These are phyloP conservation scores for Myripristis jacobus DNA, from an alignment of 2,797 vertebrate genomes.

Conservation along the genomic window DNA sequence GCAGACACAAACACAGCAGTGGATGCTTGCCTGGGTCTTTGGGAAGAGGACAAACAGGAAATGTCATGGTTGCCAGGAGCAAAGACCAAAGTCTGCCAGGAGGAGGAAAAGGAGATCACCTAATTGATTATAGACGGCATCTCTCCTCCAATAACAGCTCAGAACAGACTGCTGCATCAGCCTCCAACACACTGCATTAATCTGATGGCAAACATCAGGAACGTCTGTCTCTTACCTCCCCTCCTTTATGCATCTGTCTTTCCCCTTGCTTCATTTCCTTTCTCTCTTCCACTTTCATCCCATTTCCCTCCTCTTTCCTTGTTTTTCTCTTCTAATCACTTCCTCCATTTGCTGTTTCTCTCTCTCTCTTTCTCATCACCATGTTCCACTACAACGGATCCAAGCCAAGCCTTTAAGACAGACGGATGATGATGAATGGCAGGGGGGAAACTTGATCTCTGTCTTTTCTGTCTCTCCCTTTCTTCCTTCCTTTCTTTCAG, in stretches of 20 bases:
- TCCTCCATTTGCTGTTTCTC: conserved; percentile 35
- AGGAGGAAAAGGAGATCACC: conserved; percentile 68
- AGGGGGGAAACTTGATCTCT: conserved; percentile 55
- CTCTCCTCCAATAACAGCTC: conserved; percentile 21
- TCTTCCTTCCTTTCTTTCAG: conserved; percentile 48
- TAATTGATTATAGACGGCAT: conserved; percentile 65
- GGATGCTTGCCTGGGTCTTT: conserved; percentile 48
- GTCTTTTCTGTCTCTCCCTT: conserved; percentile 19
- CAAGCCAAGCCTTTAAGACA: conserved; percentile 71
- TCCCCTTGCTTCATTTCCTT: conserved; percentile 56
- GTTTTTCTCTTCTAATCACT: conserved; percentile 65
- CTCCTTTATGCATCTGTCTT: conserved; percentile 59
- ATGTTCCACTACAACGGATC: conserved; percentile 63
- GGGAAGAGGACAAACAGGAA: conserved; percentile 33
- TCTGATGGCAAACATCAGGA: conserved; percentile 46
- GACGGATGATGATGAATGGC: conserved; percentile 72
- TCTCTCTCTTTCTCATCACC: conserved; percentile 67
- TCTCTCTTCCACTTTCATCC: conserved; percentile 58
- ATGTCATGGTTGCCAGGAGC: conserved; percentile 44
- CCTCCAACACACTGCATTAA: conserved; percentile 57
- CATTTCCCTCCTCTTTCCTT: conserved; percentile 49
- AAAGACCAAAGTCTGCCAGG: conserved; percentile 62
- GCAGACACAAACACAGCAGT: conserved; percentile 45
- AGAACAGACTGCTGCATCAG: conserved; percentile 35
- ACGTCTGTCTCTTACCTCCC: conserved; percentile 37